Base-by-base conservation (phyloP, 2,888 invertebrate genomes). In the Cantharis rufa region DNA sequence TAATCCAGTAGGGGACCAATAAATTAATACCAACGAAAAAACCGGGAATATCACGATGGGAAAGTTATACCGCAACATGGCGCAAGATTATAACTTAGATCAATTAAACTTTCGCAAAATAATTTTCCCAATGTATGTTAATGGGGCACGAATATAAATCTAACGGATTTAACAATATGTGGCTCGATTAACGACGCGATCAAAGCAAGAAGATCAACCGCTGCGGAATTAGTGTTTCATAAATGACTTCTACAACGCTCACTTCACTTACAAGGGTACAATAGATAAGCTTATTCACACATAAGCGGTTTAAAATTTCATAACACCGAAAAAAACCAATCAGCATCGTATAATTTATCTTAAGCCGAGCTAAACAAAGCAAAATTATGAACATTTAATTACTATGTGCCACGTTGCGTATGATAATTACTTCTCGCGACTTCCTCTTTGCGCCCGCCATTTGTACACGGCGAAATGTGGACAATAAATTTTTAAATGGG, bases 151-250 rank as follows among this genome's bases (percentile, higher is more conserved):
- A 66, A 75, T 72, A 79, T 79, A 79, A 80, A 80, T 79, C 76
- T 80, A 71, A 71, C 72, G 79, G 72, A 76, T 74, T 77, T 79
- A 72, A 69, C 74, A 74, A 66, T 63, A 80, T 80, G 78, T 78
- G 81, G 80, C 81, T 82, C 81, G 81, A 82, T 82, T 82, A 81
- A 80, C 77, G 77, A 75, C 71, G 74, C 79, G 78, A 81, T 79
- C 80, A 78, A 80, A 79, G 80, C 80, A 61, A 73, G 66, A 69
- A 32, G 71, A 64, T 63, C 64, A 73, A 76, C 70, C 70, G 70
- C 73, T 70, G 68, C 70, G 32, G 63, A 76, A 73, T 73, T 69
- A 48, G 7, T 16, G 64, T 18, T 48, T 48, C 48, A 48, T 48
- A 48, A n/a, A 48, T 48, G 48, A 48, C 48, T 48, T 48, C n/a